Base-by-base conservation (phyloP, 1,140 invertebrate species). In the Pseudomyrmex gracilis region DNA sequence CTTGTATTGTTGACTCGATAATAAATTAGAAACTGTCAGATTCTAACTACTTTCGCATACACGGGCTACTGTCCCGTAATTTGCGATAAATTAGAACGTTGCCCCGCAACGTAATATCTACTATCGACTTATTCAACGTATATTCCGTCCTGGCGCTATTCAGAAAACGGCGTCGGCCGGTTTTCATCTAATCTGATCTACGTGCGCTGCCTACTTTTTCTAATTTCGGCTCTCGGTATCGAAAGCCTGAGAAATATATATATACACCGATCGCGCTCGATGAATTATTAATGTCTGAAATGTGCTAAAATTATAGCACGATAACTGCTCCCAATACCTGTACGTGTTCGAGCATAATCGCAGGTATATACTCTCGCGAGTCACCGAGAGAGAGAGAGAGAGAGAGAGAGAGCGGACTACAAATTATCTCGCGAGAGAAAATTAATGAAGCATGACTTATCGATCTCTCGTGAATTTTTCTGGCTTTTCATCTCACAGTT, bases 231-330 rank as follows among this genome's bases (percentile, higher is more conserved):
- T 53, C 55, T 68, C 43, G 20, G 45, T 22, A 15, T 17, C 66
- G 43, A 34, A 34, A 34, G 34, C 34, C 34, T 34, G 34, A 34
- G 34, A 34, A 34, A 34, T 34, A n/a, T n/a, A n/a, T n/a, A n/a
- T n/a, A n/a, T n/a, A 34, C 34, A 34, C 34, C 34, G 34, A 34
- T 34, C 34, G 34, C 4, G 34, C 34, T 43, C 57, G 53, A 71
- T 80, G 76, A 80, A 71, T 80, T 80, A 80, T 80, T 80, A 80
- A 80, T 80, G 53, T 34, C 51, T 47, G 34, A 80, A 80, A 80
- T 47, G 66, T 47, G 76, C 53, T 80, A 71, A 77, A 80, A 80
- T 80, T 80, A 71, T 60, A 20, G 43, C 45, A 34, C 53, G 66
- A 58, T 80, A 80, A 71, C 66, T 34, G 53, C 22, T 58, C 3